These are phyloP conservation scores for Gasteruption jaculator DNA, from an alignment of 2,888 invertebrate species.

Conservation along the genomic window DNA sequence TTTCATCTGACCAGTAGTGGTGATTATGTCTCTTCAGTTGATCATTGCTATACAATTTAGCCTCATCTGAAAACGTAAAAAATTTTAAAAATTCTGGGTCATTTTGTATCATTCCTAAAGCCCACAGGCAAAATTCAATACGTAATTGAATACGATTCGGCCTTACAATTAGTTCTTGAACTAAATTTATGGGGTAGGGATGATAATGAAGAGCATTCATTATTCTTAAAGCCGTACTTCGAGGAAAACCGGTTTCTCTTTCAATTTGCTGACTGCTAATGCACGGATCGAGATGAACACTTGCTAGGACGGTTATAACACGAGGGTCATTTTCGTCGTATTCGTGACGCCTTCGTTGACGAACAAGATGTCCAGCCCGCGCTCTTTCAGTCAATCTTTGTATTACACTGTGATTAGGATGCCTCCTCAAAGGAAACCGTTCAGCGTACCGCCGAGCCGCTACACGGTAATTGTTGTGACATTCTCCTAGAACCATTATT, in stretches of 20 bases:
- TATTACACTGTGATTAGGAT: too few relatives aligned
- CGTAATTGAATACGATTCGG: constrained; percentile 4
- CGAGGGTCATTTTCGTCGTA: neutral
- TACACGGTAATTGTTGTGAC: too few relatives aligned
- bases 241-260: neutral
- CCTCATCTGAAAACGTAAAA: constrained; percentile 28
- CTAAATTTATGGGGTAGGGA: constrained; percentile 13
- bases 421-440: too few relatives aligned
- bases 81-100: constrained; percentile 11
- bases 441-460: too few relatives aligned
- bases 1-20: constrained; percentile 27
- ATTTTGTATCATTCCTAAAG: neutral
- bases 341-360: too few relatives aligned
- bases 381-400: too few relatives aligned
- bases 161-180: constrained; percentile 9
- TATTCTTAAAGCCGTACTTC: constrained; percentile 6
- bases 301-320: neutral
- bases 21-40: constrained; percentile 28
- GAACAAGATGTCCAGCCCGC: too few relatives aligned
- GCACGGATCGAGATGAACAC: neutral
- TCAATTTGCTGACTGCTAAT: neutral
- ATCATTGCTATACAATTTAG: constrained; percentile 25
- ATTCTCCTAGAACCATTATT: too few relatives aligned
- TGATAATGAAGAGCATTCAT: constrained; percentile 6
- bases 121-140: constrained; percentile 18